Percentiles rank a stretch among this genome's conserved stretches.
Conservation (phyloP, 2,113 vertebrate genomes). For the Gallinago media region DNA sequence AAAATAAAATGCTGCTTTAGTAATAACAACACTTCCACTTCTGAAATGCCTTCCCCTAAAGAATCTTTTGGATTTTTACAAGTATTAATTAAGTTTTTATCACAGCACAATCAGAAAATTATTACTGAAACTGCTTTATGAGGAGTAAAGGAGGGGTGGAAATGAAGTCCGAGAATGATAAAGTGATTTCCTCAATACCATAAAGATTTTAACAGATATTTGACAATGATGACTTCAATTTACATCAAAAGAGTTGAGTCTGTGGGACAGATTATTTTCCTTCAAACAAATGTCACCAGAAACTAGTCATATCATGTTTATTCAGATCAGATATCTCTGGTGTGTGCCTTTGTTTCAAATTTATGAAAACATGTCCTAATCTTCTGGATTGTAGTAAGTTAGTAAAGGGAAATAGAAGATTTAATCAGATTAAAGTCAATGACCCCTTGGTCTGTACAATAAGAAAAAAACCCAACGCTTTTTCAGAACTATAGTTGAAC, state of each 20-base stretch:
- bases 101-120: not conserved
- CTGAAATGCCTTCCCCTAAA: not conserved
- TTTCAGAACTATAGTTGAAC: not conserved
- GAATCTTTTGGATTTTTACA: not conserved
- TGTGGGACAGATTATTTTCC: not conserved
- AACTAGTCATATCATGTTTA: not conserved
- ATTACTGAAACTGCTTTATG: not conserved
- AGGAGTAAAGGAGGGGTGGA: not conserved
- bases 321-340: not conserved
- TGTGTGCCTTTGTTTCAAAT: not conserved
- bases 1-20: not conserved
- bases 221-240: not conserved
- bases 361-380: not conserved
- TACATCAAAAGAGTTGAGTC: not conserved
- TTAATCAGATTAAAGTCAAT: not conserved
- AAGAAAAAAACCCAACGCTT: not conserved
- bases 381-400: not conserved
- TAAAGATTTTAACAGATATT: not conserved
- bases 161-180: not conserved
- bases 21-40: not conserved
- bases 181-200: not conserved
- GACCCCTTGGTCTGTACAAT: not conserved
- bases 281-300: not conserved
- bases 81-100: not conserved
- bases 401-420: not conserved